Evolutionary conservation across 2,888 invertebrate genomes (phyloP).

Genomic region (Andrena camellia): DNA sequence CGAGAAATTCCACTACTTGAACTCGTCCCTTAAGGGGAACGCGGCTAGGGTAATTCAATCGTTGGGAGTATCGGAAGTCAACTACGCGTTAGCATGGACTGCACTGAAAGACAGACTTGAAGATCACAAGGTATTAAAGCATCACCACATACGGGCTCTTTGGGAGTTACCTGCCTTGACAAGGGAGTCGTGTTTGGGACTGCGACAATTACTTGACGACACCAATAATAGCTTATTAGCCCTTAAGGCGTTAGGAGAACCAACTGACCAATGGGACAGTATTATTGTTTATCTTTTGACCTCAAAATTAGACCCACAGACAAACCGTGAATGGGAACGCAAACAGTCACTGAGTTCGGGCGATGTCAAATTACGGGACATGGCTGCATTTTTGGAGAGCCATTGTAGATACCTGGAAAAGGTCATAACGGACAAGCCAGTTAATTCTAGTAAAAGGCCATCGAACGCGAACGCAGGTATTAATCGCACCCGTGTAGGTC

Average conservation of each 20-base stretch:
- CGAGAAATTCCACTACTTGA: background rate
- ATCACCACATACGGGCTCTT: background rate
- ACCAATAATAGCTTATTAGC: background rate
- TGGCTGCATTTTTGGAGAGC: background rate
- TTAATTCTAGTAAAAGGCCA: background rate
- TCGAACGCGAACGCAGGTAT: background rate
- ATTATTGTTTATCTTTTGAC: background rate
- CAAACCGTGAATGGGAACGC: background rate
- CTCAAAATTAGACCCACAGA: background rate
- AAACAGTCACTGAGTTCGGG: background rate
- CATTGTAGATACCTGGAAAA: conserved; percentile 4
- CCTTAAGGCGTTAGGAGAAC: conserved; percentile 3
- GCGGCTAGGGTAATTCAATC: background rate
- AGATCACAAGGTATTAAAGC: background rate
- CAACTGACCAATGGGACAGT: background rate
- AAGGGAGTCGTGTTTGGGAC: background rate
- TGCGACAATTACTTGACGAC: conserved; percentile 2
- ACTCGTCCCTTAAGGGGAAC: background rate
- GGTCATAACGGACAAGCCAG: background rate
- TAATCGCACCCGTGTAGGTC: background rate
- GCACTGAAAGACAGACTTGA: background rate
- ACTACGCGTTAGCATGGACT: background rate
- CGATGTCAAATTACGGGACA: background rate
- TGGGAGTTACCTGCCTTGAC: background rate
- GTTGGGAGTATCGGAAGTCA: background rate